phyloP scores from a whole-genome alignment of 2,888 invertebrate genomes.

The Amphipoea oculea region DNA sequence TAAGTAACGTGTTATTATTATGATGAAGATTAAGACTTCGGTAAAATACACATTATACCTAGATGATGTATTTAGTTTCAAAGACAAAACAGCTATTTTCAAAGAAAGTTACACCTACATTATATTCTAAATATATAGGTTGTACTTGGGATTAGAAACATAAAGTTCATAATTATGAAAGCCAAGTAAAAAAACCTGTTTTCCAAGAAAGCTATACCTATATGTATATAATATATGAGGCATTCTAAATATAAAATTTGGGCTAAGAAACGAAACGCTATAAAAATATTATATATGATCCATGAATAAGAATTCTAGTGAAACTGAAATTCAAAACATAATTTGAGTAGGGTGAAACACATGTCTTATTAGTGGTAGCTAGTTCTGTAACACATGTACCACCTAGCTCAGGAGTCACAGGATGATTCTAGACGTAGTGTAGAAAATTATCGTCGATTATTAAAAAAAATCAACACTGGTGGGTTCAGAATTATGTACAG shows the following conservation, averaged over 20 bases:
- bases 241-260: background rate
- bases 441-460: background rate
- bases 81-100: background rate
- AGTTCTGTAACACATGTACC: background rate
- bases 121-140: background rate
- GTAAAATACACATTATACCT: background rate
- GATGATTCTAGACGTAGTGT: background rate
- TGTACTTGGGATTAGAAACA: background rate
- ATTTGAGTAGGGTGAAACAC: conserved; percentile 13
- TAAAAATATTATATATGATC: background rate
- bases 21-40: background rate
- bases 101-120: background rate
- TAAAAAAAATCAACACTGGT: too few relatives aligned
- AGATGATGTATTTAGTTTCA: background rate
- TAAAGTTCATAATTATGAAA: background rate
- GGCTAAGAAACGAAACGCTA: background rate
- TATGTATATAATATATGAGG: background rate
- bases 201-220: background rate
- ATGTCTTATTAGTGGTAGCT: background rate
- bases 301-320: background rate
- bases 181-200: conserved; percentile 3
- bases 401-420: background rate
- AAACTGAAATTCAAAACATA: background rate
- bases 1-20: background rate
- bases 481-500: too few relatives aligned